Evolutionary conservation across 2,888 invertebrate species (phyloP).

Genomic region (Dermolepida albohirtum): DNA sequence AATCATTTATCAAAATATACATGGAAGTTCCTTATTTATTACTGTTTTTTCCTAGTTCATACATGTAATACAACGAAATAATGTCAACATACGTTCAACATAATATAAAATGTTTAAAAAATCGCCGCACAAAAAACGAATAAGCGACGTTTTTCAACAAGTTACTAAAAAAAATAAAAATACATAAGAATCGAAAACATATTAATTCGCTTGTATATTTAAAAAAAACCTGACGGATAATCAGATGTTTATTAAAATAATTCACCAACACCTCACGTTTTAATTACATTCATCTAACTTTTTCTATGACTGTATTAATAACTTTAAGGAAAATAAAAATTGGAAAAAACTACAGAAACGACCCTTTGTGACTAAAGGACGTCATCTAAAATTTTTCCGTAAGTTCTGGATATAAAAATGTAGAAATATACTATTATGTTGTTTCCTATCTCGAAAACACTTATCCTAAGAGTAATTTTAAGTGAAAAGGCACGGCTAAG

Average conservation of each 20-base stretch:
- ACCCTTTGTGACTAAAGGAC: conserved; percentile 15
- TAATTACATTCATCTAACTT: conserved; percentile 25
- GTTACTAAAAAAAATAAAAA: conserved; percentile 25
- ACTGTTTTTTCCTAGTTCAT: conserved; percentile 6
- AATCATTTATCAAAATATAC: conserved; percentile 41
- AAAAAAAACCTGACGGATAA: conserved; percentile 43
- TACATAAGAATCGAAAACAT: conserved; percentile 20
- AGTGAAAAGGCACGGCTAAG: conserved; percentile 45
- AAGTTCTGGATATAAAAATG: conserved; percentile 43
- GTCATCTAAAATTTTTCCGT: conserved; percentile 26
- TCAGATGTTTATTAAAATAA: conserved; percentile 43
- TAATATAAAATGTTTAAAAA: conserved; percentile 18
- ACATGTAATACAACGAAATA: conserved; percentile 20
- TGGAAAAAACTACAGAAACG: conserved; percentile 23
- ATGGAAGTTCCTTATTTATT: conserved; percentile 38
- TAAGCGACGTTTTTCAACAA: conserved; percentile 26
- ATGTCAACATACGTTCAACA: conserved; percentile 18
- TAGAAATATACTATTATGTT: conserved; percentile 46
- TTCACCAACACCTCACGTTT: conserved; percentile 46
- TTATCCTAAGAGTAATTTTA: conserved; percentile 42
- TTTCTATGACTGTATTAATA: conserved; percentile 40
- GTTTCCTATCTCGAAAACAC: conserved; percentile 43
- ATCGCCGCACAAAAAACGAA: conserved; percentile 9
- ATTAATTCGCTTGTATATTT: conserved; percentile 40
- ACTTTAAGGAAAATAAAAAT: conserved; percentile 39